Conservation (phyloP, 2,888 invertebrate genomes). For the Glyphotaelius pellucidus region DNA sequence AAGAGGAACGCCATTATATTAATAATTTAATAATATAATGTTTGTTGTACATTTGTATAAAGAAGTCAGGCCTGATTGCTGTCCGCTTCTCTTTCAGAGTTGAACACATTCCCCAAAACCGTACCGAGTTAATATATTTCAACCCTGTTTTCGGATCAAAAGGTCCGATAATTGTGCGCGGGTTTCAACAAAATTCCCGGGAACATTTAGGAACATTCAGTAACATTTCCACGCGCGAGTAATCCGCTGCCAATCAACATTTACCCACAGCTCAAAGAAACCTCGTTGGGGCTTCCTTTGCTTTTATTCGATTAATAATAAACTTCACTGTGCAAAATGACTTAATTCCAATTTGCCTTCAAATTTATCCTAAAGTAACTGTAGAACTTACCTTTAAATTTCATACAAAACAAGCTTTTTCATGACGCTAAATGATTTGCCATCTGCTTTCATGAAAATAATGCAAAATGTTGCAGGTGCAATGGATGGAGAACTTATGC, state of each 20-base stretch:
- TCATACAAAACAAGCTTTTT: no score
- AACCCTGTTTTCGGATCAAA: conserved; percentile 25
- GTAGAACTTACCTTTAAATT: not conserved
- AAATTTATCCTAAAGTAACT: not conserved
- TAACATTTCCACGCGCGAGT: conserved; percentile 13
- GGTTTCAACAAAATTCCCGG: conserved; percentile 15
- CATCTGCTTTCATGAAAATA: no score
- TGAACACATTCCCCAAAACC: not conserved
- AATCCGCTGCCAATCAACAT: conserved; percentile 17
- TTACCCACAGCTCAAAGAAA: not conserved
- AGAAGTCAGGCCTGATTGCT: not conserved
- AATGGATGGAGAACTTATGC: no score
- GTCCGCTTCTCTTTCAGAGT: not conserved
- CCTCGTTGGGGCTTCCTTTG: conserved; percentile 21
- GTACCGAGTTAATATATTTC: not conserved
- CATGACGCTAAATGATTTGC: no score
- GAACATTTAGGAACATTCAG: conserved; percentile 2
- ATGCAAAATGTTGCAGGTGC: no score
- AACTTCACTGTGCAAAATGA: not conserved
- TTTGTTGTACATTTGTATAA: not conserved
- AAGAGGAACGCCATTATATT: not conserved
- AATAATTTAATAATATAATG: not conserved
- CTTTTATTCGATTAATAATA: conserved; percentile 16
- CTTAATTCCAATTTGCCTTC: not conserved
- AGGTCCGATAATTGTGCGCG: conserved; percentile 29